A percentile compares a stretch with the other conserved stretches of the same genome.
Conservation (phyloP, 2,888 invertebrate species). For the Eristalis arbustorum region DNA sequence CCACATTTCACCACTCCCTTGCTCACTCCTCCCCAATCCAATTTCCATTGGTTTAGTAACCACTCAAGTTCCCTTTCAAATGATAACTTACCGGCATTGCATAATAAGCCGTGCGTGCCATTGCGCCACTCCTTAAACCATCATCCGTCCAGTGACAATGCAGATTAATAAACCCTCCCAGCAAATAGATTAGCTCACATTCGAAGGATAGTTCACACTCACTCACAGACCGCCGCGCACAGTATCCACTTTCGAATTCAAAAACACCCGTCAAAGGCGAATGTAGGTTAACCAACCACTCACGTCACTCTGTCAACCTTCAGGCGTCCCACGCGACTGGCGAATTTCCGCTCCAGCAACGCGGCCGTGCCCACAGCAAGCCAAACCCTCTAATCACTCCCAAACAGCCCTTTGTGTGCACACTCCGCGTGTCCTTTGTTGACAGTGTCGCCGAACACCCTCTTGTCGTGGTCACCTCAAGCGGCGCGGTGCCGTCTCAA, state of each 20-base stretch:
- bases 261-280: neutral
- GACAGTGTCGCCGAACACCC: neutral
- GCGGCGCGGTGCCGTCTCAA: neutral
- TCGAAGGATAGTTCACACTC: neutral
- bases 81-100: neutral
- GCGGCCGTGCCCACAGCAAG: neutral
- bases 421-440: neutral
- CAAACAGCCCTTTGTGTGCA: neutral
- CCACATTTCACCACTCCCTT: too few relatives aligned
- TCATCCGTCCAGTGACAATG: neutral
- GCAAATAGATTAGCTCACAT: neutral
- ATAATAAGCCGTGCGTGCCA: neutral
- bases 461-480: neutral
- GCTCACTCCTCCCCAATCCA: too few relatives aligned
- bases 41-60: too few relatives aligned
- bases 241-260: neutral
- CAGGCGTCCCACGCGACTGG: slow-evolving; percentile 10
- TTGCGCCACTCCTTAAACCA: neutral
- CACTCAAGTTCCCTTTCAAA: too few relatives aligned
- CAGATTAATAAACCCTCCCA: neutral
- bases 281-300: slow-evolving; percentile 13
- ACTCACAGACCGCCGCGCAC: neutral
- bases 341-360: neutral
- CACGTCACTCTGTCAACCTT: slow-evolving; percentile 29
- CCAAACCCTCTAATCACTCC: slow-evolving; percentile 11